phyloP scores from a whole-genome alignment of 2,797 vertebrate genomes.

The Masticophis lateralis region DNA sequence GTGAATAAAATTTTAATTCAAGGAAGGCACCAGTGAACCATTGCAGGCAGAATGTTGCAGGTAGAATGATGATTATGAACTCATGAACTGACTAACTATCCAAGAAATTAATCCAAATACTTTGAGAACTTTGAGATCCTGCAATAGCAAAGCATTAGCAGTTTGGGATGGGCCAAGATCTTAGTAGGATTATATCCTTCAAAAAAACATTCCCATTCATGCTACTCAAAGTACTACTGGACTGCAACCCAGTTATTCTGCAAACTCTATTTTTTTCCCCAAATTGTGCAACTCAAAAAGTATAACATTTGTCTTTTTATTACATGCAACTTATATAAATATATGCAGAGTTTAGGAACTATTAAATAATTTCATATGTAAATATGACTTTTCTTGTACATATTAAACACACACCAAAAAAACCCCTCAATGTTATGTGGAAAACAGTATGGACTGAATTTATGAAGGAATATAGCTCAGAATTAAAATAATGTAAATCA shows the following conservation, averaged over 20 bases:
- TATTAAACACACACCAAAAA: neutral
- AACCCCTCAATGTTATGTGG: neutral
- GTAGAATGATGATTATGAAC: neutral
- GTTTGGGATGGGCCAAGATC: neutral
- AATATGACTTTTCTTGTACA: neutral
- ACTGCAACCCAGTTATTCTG: neutral
- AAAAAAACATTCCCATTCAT: neutral
- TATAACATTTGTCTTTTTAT: neutral
- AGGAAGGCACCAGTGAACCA: neutral
- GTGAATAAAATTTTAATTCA: neutral
- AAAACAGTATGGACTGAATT: neutral
- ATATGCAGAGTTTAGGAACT: neutral
- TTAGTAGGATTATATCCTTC: neutral
- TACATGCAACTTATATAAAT: neutral
- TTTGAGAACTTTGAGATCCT: neutral
- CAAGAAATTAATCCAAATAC: neutral
- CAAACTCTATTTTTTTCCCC: neutral
- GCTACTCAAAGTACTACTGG: neutral
- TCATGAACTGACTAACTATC: neutral
- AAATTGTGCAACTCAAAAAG: neutral
- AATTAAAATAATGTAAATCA: neutral
- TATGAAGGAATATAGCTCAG: neutral
- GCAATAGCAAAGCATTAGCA: neutral
- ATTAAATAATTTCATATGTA: neutral
- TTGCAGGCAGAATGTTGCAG: neutral